Evolutionary conservation across 2,113 vertebrate genomes (phyloP).

Genomic region (Aphyosemion australe): DNA sequence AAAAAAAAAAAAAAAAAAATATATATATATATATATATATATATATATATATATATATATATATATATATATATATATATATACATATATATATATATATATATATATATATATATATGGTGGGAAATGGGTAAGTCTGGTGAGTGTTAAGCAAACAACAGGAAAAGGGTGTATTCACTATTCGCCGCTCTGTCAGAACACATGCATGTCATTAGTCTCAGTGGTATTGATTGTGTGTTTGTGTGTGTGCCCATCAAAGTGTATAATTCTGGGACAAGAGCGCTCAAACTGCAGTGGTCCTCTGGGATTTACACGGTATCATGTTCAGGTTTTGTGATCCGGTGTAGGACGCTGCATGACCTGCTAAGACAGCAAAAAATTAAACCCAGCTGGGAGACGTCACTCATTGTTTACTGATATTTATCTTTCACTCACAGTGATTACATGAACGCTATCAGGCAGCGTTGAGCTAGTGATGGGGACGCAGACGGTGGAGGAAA

Average conservation of each 20-base stretch:
- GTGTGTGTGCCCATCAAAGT: conserved; percentile 15
- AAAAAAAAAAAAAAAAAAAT: no score
- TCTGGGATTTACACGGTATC: conserved; percentile 65
- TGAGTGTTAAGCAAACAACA: conserved; percentile 3
- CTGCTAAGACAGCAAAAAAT: conserved; percentile 65
- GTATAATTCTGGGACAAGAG: conserved; percentile 43
- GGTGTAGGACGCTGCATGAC: conserved; percentile 60
- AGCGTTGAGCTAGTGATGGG: conserved; percentile 29
- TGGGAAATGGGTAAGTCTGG: not conserved
- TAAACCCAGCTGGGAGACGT: conserved; percentile 69
- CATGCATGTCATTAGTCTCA: conserved; percentile 25
- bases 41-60: no score
- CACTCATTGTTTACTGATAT: conserved; percentile 59
- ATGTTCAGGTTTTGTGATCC: conserved; percentile 59
- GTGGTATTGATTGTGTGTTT: conserved; percentile 5
- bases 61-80: no score
- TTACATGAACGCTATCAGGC: conserved; percentile 43
- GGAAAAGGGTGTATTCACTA: conserved; percentile 18
- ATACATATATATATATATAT: no score
- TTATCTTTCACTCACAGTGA: conserved; percentile 55
- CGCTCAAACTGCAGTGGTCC: conserved; percentile 46
- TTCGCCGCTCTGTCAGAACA: conserved; percentile 5
- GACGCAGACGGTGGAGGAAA: conserved; percentile 15
- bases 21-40: no score
- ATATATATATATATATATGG: conserved; percentile 17